Evolutionary conservation across 2,113 vertebrate genomes (phyloP).

Genomic region (Forbesichthys papilliferus): DNA sequence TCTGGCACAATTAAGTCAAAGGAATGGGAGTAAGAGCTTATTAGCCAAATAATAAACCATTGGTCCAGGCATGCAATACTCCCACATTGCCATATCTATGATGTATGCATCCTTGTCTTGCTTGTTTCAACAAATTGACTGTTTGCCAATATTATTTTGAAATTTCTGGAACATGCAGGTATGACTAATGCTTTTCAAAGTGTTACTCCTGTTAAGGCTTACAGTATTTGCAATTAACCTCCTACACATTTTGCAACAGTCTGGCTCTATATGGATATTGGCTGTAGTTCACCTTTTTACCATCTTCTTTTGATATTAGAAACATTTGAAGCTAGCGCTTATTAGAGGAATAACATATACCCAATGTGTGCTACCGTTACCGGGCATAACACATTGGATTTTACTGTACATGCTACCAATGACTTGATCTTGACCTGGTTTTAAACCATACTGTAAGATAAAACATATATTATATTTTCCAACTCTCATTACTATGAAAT

Average conservation of each 20-base stretch:
- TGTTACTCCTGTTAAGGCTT: conserved; percentile 3
- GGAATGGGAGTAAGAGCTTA: not conserved
- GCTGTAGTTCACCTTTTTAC: conserved; percentile 16
- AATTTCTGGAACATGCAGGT: not conserved
- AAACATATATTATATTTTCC: no score
- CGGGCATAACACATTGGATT: no score
- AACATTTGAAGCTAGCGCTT: no score
- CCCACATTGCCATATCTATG: not conserved
- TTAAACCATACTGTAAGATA: no score
- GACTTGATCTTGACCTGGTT: no score
- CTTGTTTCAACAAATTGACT: not conserved
- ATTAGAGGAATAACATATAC: no score
- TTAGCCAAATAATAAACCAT: no score
- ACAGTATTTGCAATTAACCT: not conserved
- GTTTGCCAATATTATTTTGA: not conserved
- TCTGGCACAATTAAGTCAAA: not conserved
- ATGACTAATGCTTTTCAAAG: conserved; percentile 3
- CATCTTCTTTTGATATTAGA: conserved; percentile 18
- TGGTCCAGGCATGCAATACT: no score
- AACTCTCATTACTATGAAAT: no score
- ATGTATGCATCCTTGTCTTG: not conserved
- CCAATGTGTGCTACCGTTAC: no score
- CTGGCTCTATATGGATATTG: conserved; percentile 15
- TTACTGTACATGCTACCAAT: no score
- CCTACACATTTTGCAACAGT: conserved; percentile 25